Base-by-base conservation (phyloP, 2,797 vertebrate genomes). In the Acropternis orthonyx region DNA sequence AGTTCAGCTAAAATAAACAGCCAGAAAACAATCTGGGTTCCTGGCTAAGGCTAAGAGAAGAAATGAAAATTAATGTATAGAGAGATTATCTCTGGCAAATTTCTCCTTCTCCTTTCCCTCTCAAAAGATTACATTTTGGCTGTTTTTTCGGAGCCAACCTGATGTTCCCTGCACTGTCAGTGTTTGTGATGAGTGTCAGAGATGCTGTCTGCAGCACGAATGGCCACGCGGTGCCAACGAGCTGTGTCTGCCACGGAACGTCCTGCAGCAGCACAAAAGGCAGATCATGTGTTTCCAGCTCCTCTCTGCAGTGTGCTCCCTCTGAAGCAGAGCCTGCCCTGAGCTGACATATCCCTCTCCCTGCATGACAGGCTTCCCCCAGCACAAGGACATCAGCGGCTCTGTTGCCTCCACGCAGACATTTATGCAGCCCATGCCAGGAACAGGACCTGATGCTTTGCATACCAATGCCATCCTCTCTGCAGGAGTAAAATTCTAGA, bases 1-100 rank as follows among this genome's bases (percentile, higher is more conserved):
- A 92, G 80, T 95, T 73, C 51, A 88, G 22, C 36, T 92, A 80
- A 96, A 96, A 93, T 34, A 73, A 89, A 69, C 48, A 74, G 20
- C 65, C 37, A 59, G 79, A 55, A 73, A 43, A 71, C 87, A 65
- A 73, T 92, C 80, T 92, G 78, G 36, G 58, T 71, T 75, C 54
- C 81, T 92, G 58, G 65, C 77, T 89, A 72, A 74, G n/a, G 30
- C 46, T 65, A 55, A 66, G 58, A 63, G 63, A 92, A 94, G 62
- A 87, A 88, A 90, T 67, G 39, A 85, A 93, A 96, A 96, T 83
- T 89, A 93, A 89, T 83, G 49, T 62, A 69, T 5, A 7, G 55
- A 36, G 39, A 82, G 81, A 94, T 87, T 44, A 71, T 36, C 49
- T 75, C 44, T 87, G 71, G 58, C 54, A 93, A 91, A 72, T 52